Evolutionary conservation across 2,113 vertebrate genomes (phyloP).

Genomic region (Lycaon pictus): DNA sequence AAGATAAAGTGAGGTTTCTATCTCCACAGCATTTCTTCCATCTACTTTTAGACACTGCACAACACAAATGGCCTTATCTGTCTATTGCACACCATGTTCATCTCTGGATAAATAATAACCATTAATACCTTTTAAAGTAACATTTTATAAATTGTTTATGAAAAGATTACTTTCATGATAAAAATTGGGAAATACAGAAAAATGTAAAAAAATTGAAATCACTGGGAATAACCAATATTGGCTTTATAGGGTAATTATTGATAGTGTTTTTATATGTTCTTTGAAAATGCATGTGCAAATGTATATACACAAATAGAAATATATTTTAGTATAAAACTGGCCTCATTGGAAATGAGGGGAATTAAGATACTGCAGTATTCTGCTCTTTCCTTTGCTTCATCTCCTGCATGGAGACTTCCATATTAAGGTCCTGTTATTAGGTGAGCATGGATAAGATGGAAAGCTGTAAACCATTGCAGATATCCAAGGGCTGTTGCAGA

Average conservation of each 20-base stretch:
- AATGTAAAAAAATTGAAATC: neutral
- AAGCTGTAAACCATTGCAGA: neutral
- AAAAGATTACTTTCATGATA: slow-evolving; percentile 13
- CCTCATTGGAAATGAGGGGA: neutral
- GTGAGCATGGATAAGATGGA: neutral
- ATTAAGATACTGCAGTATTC: neutral
- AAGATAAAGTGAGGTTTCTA: neutral
- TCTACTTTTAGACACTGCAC: neutral
- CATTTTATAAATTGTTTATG: neutral
- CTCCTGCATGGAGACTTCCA: neutral
- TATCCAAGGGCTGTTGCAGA: neutral
- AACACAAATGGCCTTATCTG: neutral
- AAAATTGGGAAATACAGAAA: slow-evolving; percentile 38
- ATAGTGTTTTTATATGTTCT: neutral
- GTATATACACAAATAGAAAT: neutral
- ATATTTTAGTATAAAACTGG: neutral
- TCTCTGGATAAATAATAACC: neutral
- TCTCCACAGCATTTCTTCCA: neutral
- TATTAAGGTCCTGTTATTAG: neutral
- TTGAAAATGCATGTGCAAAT: neutral
- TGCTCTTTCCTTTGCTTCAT: neutral
- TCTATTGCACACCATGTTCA: neutral
- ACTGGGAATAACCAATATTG: neutral
- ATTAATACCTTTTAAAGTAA: neutral
- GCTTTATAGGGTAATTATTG: neutral